These are phyloP conservation scores for Poecilia wingei DNA, from an alignment of 2,797 vertebrate genomes.

Conservation along the genomic window DNA sequence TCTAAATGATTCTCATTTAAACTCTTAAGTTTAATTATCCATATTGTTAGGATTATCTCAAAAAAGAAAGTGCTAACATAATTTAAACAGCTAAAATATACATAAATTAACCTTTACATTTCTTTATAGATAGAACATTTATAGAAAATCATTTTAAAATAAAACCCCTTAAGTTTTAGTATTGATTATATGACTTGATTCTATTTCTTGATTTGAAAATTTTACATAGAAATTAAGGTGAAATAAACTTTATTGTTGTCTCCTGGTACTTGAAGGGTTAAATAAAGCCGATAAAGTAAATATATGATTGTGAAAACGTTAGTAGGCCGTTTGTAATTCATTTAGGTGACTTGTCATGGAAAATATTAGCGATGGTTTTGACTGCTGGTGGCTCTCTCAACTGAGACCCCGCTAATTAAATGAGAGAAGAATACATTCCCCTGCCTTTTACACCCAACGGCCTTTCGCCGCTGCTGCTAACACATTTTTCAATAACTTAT, in stretches of 20 bases:
- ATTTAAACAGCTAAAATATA: background rate
- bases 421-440: slow-evolving; percentile 26
- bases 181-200: background rate
- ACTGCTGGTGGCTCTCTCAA: slow-evolving; percentile 32
- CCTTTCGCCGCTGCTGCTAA: slow-evolving; percentile 21
- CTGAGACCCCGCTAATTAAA: slow-evolving; percentile 56
- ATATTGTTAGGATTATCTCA: background rate
- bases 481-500: slow-evolving; percentile 54
- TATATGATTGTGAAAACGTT: slow-evolving; percentile 9
- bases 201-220: background rate
- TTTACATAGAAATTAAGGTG: background rate
- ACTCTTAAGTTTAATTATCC: background rate
- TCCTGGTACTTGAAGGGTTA: background rate
- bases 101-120: background rate
- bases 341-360: slow-evolving; percentile 9
- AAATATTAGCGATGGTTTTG: slow-evolving; percentile 38
- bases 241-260: background rate
- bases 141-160: background rate
- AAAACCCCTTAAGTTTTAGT: background rate
- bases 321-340: slow-evolving; percentile 18
- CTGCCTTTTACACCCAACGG: slow-evolving; percentile 26
- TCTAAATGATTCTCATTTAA: background rate
- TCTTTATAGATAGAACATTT: background rate
- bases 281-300: background rate
- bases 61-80: background rate